Conservation (phyloP, 1,140 invertebrate species). For the Copidosoma floridanum region DNA sequence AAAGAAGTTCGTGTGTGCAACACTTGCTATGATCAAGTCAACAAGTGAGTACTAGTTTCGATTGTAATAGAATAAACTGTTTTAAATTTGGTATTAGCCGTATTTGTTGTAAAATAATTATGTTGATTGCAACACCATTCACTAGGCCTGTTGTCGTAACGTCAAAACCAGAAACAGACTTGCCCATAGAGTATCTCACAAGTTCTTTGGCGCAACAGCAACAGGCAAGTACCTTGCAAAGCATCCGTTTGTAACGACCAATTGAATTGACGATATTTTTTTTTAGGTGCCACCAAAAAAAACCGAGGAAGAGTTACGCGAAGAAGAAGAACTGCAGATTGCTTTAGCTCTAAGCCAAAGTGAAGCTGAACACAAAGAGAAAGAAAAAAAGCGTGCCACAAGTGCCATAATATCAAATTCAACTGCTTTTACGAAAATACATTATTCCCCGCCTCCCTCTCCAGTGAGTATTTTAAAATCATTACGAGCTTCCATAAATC, state of each 20-base stretch:
- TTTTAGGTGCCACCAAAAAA: constrained; percentile 71
- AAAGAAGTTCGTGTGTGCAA: constrained; percentile 98
- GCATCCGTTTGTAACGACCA: no score
- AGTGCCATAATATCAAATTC: constrained; percentile 52
- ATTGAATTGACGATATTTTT: neutral
- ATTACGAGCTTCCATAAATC: no score
- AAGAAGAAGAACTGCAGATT: constrained; percentile 96
- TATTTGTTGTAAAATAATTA: no score
- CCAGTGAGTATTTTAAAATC: constrained; percentile 50
- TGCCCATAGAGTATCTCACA: constrained; percentile 80
- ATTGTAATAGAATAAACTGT: no score
- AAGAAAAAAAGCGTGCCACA: constrained; percentile 63
- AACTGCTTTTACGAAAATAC: constrained; percentile 38
- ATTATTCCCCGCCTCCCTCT: constrained; percentile 51
- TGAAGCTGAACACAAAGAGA: constrained; percentile 94
- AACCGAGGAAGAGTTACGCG: constrained; percentile 86
- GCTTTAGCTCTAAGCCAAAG: constrained; percentile 95
- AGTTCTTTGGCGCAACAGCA: constrained; percentile 81
- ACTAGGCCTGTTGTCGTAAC: constrained; percentile 56
- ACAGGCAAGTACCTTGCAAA: constrained; percentile 62
- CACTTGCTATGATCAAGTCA: constrained; percentile 86
- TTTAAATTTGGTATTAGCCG: no score
- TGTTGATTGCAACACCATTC: no score
- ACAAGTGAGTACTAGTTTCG: constrained; percentile 68
- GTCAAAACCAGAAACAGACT: constrained; percentile 64